Evolutionary conservation across 2,888 invertebrate species (phyloP), one percentile per base, ranked within the genome.

Genomic region (Dusona sp.): DNA sequence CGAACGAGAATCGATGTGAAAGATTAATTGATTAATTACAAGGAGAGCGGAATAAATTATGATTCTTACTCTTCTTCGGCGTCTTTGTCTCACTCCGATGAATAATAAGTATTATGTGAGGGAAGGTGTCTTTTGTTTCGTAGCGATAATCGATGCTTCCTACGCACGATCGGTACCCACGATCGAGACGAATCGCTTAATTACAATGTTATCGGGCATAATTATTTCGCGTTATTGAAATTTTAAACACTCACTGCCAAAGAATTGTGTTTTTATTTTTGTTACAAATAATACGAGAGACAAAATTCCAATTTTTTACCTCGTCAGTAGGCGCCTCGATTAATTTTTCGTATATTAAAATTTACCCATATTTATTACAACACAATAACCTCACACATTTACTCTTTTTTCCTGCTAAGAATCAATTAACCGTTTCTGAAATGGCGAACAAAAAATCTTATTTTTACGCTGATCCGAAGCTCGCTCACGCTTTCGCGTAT

Each of bases 21-120:
- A 65, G 65, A 65, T 77, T 51, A 77, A 77, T 77, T 77, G 64
- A 77, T 77, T 77, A 65, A 77, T 77, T 77, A 77, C 36, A 48
- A 65, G 29, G 65, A 65, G 65, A 77, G 48, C n/a, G 48, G 77
- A 64, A 51, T 77, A 65, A 65, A 77, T 77, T 61, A 75, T 45
- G 36, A 48, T 54, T 73, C 73, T 73, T 51, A 22, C 19, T 29
- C 51, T 36, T 36, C 48, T 19, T 25, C 48, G 48, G 45, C 36
- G 25, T 73, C 73, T 54, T 73, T 54, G 22, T 73, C 54, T 36
- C 36, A 51, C 54, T 36, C 38, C 36, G 29, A n/a, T 57, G 57
- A 74, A 57, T 75, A 75, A 61, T 75, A 38, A 75, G 61, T 61
- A 25, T 25, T 29, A 29, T 25, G 42, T 9, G 22, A 16, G 61